phyloP scores from a whole-genome alignment of 2,797 vertebrate species.

The Linurgus olivaceus region DNA sequence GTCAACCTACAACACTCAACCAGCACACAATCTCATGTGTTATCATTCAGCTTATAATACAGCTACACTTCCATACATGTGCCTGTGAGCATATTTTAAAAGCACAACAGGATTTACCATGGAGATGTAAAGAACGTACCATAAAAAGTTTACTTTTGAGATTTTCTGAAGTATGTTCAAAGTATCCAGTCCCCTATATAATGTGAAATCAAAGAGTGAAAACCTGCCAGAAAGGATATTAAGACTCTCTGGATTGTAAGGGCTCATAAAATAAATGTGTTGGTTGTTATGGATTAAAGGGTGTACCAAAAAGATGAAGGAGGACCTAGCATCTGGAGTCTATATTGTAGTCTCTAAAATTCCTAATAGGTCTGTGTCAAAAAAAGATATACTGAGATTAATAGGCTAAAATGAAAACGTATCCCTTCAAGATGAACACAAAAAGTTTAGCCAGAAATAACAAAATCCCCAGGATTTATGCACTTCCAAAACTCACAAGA shows the following conservation, averaged over 20 bases:
- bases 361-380: slow-evolving; percentile 67
- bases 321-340: slow-evolving; percentile 64
- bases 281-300: slow-evolving; percentile 70
- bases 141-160: slow-evolving; percentile 35
- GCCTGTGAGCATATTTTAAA: slow-evolving; percentile 1
- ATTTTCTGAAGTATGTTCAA: slow-evolving; percentile 42
- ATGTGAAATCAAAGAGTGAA: slow-evolving; percentile 19
- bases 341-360: slow-evolving; percentile 67
- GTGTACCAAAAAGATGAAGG: slow-evolving; percentile 66
- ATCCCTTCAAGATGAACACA: slow-evolving; percentile 24
- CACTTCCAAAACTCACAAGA: slow-evolving; percentile 14
- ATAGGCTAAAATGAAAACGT: slow-evolving; percentile 39
- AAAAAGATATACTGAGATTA: slow-evolving; percentile 59
- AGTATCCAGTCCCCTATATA: slow-evolving; percentile 21
- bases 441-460: slow-evolving; percentile 33
- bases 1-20: neutral
- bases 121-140: neutral
- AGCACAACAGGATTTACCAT: neutral
- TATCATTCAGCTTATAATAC: neutral
- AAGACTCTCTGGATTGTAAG: slow-evolving; percentile 52
- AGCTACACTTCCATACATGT: neutral
- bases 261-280: slow-evolving; percentile 63
- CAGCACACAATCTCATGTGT: neutral
- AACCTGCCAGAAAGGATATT: slow-evolving; percentile 49
- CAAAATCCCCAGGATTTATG: slow-evolving; percentile 27